Evolutionary conservation across 2,797 vertebrate species (phyloP).

Genomic region (Syngnathus acus): DNA sequence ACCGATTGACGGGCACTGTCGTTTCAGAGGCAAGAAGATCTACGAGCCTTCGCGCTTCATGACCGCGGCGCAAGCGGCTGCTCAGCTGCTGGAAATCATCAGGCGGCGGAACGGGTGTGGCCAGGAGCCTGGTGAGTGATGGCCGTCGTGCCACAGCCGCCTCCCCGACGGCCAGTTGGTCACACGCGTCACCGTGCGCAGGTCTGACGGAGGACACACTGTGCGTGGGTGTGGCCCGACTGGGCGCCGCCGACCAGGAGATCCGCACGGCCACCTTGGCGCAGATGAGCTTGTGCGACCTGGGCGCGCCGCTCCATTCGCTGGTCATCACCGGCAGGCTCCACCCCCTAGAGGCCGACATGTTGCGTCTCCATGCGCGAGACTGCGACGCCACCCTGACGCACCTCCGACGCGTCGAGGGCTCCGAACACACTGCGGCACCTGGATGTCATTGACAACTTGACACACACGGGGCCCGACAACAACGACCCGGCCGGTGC

Average conservation of each 20-base stretch:
- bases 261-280: slow-evolving; percentile 72
- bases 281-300: slow-evolving; percentile 76
- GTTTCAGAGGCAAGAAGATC: slow-evolving; percentile 80
- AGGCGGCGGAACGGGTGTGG: slow-evolving; percentile 69
- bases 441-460: background rate
- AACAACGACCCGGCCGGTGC: too few relatives aligned
- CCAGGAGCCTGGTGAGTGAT: slow-evolving; percentile 75
- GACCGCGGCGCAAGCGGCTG: slow-evolving; percentile 82
- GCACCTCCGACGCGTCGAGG: slow-evolving; percentile 45
- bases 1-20: too few relatives aligned
- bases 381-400: slow-evolving; percentile 47
- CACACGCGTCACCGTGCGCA: slow-evolving; percentile 30
- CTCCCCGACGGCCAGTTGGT: too few relatives aligned
- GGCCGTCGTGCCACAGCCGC: background rate
- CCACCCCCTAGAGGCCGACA: slow-evolving; percentile 90
- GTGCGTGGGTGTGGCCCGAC: slow-evolving; percentile 85
- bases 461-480: too few relatives aligned
- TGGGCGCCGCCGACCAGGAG: slow-evolving; percentile 81
- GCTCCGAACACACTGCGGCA: slow-evolving; percentile 40
- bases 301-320: slow-evolving; percentile 86
- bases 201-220: slow-evolving; percentile 81
- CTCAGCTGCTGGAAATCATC: slow-evolving; percentile 85
- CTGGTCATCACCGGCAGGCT: slow-evolving; percentile 80
- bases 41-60: slow-evolving; percentile 89
- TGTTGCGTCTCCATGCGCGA: slow-evolving; percentile 78